Base-by-base conservation (phyloP, 1,140 invertebrate species). In the Platyura marginata region DNA sequence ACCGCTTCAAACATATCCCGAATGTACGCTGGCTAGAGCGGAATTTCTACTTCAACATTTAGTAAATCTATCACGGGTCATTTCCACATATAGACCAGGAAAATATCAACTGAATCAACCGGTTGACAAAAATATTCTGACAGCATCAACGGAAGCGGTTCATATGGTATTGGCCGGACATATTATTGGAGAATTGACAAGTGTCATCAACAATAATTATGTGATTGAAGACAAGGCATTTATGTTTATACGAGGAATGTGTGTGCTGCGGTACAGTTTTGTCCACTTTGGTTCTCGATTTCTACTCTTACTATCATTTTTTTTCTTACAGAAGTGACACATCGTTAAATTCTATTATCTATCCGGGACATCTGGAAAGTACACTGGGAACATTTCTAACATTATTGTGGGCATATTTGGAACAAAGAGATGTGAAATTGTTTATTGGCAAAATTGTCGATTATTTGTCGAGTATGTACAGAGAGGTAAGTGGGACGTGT, bases 351-450 rank as follows among this genome's bases (percentile, higher is more conserved):
- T 3, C 19, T 49, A 41, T 2, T 38, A 6, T 48, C 39, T 9
- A 51, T 49, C 36, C 60, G 43, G 47, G 47, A n/a, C 50, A 47
- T 18, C 38, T 38, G 5, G 37, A 50, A 45, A 58, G 51, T 40
- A 48, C 50, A 4, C 46, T 61, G 0, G 54, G 47, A 20, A 48
- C 54, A 2, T 41, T 61, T 4, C 36, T 61, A 10, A 72, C 79
- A 50, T 49, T 77, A 3, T 55, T 81, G 23, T 80, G 78, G 77
- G 67, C 72, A 13, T 72, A 79, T 46, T 55, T 80, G 44, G 77
- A 80, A 21, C 62, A 68, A 45, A n/a, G n/a, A n/a, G 76, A 81
- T 57, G 62, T 79, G 2, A 70, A 72, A 47, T 57, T 59, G 37
- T 74, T 72, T 42, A 48, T 81, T n/a, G 75, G 79, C 46, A 66